Percentiles rank a stretch among this genome's conserved stretches.
These are phyloP conservation scores for Varecia variegata DNA, from an alignment of 2,797 vertebrate genomes.

Conservation along the genomic window DNA sequence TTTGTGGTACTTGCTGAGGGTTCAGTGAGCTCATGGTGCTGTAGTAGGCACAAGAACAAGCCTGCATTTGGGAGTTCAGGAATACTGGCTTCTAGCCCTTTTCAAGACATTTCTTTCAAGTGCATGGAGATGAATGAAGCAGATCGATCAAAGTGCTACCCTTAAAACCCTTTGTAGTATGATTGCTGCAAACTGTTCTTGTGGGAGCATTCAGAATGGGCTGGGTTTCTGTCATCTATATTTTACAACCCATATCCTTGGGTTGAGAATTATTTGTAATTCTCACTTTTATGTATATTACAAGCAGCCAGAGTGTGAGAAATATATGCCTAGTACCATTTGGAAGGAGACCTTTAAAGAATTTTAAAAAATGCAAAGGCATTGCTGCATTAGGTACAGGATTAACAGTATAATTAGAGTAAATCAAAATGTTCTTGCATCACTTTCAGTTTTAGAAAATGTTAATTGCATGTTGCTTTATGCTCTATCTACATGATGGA, in stretches of 20 bases:
- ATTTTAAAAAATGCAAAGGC: conserved; percentile 11
- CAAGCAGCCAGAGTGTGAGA: not conserved
- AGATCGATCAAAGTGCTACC: not conserved
- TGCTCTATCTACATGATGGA: conserved; percentile 63
- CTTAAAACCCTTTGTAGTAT: not conserved
- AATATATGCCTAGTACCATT: not conserved
- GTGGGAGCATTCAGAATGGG: not conserved
- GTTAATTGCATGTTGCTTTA: conserved; percentile 78
- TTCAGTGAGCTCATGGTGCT: not conserved
- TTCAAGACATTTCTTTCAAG: conserved; percentile 10
- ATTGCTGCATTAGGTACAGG: conserved; percentile 54
- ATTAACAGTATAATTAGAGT: conserved; percentile 69
- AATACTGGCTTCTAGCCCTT: not conserved
- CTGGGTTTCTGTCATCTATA: conserved; percentile 50
- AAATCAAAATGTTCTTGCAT: conserved; percentile 74
- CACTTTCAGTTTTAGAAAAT: conserved; percentile 74
- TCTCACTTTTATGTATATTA: conserved; percentile 39
- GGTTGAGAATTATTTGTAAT: not conserved
- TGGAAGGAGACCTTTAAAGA: conserved; percentile 64
- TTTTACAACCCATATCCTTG: not conserved
- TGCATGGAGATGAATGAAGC: not conserved
- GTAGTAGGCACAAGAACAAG: not conserved
- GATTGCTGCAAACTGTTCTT: conserved; percentile 22
- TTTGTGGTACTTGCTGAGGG: not conserved
- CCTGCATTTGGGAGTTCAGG: not conserved